Base-by-base conservation (phyloP, 2,888 invertebrate species). In the Dynastes tityus region DNA sequence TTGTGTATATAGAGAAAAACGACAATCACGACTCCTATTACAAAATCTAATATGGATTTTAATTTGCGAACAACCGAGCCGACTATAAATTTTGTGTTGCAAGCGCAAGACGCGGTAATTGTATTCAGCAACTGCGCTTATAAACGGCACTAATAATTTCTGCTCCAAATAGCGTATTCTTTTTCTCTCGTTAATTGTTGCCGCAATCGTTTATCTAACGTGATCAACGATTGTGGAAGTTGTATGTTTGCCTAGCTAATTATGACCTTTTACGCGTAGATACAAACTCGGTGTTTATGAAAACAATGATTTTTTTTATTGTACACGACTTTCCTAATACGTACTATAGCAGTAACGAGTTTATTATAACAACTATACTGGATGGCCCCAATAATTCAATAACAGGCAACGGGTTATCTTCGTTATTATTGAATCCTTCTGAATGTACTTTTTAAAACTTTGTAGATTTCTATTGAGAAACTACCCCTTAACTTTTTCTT, bases 161-260 rank as follows among this genome's bases (percentile, higher is more conserved):
- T 71, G 71, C 71, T 71, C 71, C 49, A 71, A 55, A 71, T 71
- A 71, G 22, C 53, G 16, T 32, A 32, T 55, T 71, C 53, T 71
- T 70, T 71, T 71, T 71, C 29, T 55, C 55, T 71, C 55, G 58
- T 70, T 53, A 29, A 71, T 71, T 68, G 49, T 49, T 45, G 68
- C 27, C 9, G 27, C 27, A 55, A 37, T 58, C 32, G 37, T 55
- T 40, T 71, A 58, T 71, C 55, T 71, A 49, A 67, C 11, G 67
- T 45, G 67, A 67, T 49, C 45, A 67, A 49, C 67, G 27, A n/a
- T 49, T 11, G 45, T 63, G 32, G 55, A 55, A 55, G 13, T 67
- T 64, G 9, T 29, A n/a, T 67, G 45, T 67, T 67, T 67, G 27
- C 16, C 49, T 27, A 67, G 45, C 22, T 67, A 67, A 67, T 64